These are phyloP conservation scores for Dromococcyx pavoninus DNA, from an alignment of 2,797 vertebrate species.

Conservation along the genomic window DNA sequence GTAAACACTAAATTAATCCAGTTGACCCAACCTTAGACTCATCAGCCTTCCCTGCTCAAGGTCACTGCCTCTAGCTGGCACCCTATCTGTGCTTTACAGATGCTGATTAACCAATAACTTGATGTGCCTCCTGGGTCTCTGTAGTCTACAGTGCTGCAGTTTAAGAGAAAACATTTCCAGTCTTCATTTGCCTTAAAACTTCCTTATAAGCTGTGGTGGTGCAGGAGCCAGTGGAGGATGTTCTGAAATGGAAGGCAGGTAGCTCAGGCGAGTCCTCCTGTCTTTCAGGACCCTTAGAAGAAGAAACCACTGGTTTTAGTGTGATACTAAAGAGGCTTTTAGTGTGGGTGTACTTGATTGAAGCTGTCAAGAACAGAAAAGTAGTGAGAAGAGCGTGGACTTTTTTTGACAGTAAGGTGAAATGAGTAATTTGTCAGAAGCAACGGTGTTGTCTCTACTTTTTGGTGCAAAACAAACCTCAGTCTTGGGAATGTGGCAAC, in stretches of 20 bases:
- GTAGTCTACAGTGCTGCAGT: background rate
- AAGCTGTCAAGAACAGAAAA: background rate
- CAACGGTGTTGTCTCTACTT: background rate
- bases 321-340: background rate
- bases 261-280: background rate
- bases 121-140: background rate
- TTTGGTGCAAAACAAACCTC: background rate
- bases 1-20: constrained; percentile 27
- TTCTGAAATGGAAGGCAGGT: background rate
- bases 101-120: background rate
- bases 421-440: background rate
- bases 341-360: background rate
- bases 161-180: background rate
- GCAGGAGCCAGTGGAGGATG: background rate
- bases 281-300: background rate
- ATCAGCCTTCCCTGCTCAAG: constrained; percentile 11
- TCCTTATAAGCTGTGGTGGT: background rate
- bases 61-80: constrained; percentile 11
- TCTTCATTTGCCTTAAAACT: background rate
- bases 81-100: constrained; percentile 21
- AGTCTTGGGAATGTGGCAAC: background rate
- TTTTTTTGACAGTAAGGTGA: background rate
- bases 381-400: background rate
- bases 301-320: background rate
- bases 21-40: background rate